A percentile compares a stretch with the other conserved stretches of the same genome.
These are phyloP conservation scores for Ameiurus melas DNA, from an alignment of 2,113 vertebrate genomes.

Conservation along the genomic window DNA sequence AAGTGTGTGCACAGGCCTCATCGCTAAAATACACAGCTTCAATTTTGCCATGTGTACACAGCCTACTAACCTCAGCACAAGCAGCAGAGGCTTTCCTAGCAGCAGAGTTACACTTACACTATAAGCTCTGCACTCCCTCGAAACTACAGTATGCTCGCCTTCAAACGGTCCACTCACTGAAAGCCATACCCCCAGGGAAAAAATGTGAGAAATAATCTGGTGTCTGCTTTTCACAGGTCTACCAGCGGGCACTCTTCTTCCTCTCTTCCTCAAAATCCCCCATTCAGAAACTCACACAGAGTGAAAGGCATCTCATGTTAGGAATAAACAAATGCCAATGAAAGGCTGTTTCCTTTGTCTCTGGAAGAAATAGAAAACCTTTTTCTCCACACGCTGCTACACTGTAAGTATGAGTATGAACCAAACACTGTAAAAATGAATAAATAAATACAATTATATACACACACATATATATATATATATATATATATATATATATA, in stretches of 20 bases:
- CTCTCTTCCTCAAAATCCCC: neutral
- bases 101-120: neutral
- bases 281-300: neutral
- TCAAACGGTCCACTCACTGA: slow-evolving; percentile 9
- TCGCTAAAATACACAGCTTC: slow-evolving; percentile 24
- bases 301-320: neutral
- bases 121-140: neutral
- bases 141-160: neutral
- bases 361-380: neutral
- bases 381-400: neutral
- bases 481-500: too few relatives aligned
- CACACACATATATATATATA: too few relatives aligned
- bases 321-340: neutral
- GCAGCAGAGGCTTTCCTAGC: neutral
- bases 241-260: neutral
- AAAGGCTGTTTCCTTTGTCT: slow-evolving; percentile 2
- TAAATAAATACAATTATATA: too few relatives aligned
- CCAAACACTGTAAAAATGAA: neutral
- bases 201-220: slow-evolving; percentile 12
- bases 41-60: neutral
- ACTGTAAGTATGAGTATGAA: slow-evolving; percentile 8
- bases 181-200: neutral
- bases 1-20: slow-evolving; percentile 7
- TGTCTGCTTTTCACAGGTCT: slow-evolving; percentile 13
- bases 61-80: neutral